Evolutionary conservation across 2,888 invertebrate species (phyloP).

Genomic region (Andrena trimmerana): DNA sequence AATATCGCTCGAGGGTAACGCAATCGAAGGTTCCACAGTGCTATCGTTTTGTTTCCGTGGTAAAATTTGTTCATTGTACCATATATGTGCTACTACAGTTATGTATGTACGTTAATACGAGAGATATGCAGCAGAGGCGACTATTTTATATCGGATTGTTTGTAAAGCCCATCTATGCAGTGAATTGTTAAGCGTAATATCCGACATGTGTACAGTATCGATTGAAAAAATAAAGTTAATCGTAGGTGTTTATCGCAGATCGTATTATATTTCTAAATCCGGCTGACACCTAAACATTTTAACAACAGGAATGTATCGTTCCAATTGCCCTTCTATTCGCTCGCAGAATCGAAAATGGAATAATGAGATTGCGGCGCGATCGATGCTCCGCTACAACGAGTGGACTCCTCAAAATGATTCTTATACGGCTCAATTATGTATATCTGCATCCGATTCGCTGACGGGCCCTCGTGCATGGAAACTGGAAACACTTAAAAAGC

Average conservation of each 20-base stretch:
- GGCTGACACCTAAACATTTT: neutral
- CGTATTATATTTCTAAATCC: neutral
- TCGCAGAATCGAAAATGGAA: neutral
- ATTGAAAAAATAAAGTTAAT: slow-evolving; percentile 67
- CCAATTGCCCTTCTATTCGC: neutral
- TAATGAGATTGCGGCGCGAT: neutral
- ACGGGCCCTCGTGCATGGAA: too few relatives aligned
- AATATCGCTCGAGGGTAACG: slow-evolving; percentile 10
- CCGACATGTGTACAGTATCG: slow-evolving; percentile 45
- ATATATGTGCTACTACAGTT: slow-evolving; percentile 14
- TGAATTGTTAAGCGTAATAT: slow-evolving; percentile 40
- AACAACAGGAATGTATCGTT: neutral
- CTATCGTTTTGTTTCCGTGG: slow-evolving; percentile 12
- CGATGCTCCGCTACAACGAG: too few relatives aligned
- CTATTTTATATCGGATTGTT: slow-evolving; percentile 60
- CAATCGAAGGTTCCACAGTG: slow-evolving; percentile 13
- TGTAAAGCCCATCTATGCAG: slow-evolving; percentile 35
- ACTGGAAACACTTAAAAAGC: slow-evolving; percentile 69
- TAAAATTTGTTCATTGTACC: slow-evolving; percentile 11
- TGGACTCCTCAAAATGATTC: neutral
- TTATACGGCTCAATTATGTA: neutral
- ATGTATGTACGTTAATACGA: slow-evolving; percentile 21
- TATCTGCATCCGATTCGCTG: neutral
- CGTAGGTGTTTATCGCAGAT: slow-evolving; percentile 37
- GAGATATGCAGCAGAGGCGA: slow-evolving; percentile 34